Conservation (phyloP, 2,888 invertebrate genomes). For the Diachrysia chrysitis region DNA sequence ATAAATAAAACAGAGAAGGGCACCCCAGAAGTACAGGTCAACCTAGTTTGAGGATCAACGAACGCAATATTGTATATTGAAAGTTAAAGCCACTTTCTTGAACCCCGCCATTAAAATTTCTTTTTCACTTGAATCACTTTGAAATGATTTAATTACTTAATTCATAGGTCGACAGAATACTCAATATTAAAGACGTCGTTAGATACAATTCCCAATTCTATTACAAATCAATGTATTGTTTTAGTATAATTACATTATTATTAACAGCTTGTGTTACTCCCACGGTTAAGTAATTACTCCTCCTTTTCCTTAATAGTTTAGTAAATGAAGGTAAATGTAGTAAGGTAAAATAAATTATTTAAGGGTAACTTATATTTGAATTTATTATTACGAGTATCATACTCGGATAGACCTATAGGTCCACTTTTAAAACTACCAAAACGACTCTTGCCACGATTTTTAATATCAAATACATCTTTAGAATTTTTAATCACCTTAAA, state of each 20-base stretch:
- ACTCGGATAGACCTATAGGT: too few species aligned
- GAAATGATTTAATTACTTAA: slow-evolving; percentile 4
- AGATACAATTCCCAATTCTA: not conserved
- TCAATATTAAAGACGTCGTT: not conserved
- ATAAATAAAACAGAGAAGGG: too few species aligned
- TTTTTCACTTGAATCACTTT: not conserved
- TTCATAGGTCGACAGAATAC: not conserved
- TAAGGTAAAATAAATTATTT: not conserved
- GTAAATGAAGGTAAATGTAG: too few species aligned
- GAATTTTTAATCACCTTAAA: not conserved
- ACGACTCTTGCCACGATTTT: not conserved
- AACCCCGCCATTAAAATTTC: not conserved
- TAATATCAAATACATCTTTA: not conserved
- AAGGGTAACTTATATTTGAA: not conserved
- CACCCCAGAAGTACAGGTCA: too few species aligned
- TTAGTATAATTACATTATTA: slow-evolving; percentile 3
- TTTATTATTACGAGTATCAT: too few species aligned
- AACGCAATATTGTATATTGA: too few species aligned
- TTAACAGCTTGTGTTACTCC: not conserved
- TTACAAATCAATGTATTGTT: slow-evolving; percentile 5
- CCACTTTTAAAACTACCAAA: not conserved
- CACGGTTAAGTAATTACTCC: slow-evolving; percentile 3
- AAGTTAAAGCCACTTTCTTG: not conserved
- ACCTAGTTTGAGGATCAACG: too few species aligned
- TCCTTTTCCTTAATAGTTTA: not conserved